A percentile compares a stretch with the other conserved stretches of the same genome.
Conservation (phyloP, 2,888 invertebrate genomes). For the Hirtodrosophila histrioides region DNA sequence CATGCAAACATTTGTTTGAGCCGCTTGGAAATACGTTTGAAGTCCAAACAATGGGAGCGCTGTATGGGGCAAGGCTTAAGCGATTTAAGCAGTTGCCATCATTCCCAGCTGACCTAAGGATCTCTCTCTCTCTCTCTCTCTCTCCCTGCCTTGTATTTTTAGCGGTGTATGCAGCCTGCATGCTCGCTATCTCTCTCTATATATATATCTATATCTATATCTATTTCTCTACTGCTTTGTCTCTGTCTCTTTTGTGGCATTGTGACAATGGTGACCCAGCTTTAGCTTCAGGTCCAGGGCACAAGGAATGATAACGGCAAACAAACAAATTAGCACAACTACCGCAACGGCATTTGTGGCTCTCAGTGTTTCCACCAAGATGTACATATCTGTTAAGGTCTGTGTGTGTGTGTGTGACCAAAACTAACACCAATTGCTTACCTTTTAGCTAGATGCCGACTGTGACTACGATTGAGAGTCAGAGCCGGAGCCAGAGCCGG, state of each 20-base stretch:
- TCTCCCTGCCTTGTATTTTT: not conserved
- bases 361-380: conserved; percentile 42
- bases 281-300: conserved; percentile 54
- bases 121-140: conserved; percentile 8
- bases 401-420: conserved; percentile 38
- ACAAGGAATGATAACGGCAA: conserved; percentile 76
- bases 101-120: conserved; percentile 29
- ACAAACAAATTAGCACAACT: conserved; percentile 79
- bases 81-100: conserved; percentile 18
- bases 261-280: conserved; percentile 63
- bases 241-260: conserved; percentile 44
- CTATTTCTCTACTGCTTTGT: not conserved
- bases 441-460: conserved; percentile 67
- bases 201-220: too few relatives aligned
- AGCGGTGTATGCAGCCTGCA: too few relatives aligned
- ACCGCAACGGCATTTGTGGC: conserved; percentile 68
- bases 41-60: conserved; percentile 1
- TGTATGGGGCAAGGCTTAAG: conserved; percentile 12
- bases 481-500: conserved; percentile 9
- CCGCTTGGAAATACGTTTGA: not conserved
- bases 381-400: conserved; percentile 3
- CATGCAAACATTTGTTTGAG: too few relatives aligned
- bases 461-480: conserved; percentile 15
- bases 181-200: not conserved
- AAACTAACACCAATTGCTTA: conserved; percentile 76